Conservation (phyloP, 2,797 vertebrate genomes). For the Rachycentron canadum region DNA sequence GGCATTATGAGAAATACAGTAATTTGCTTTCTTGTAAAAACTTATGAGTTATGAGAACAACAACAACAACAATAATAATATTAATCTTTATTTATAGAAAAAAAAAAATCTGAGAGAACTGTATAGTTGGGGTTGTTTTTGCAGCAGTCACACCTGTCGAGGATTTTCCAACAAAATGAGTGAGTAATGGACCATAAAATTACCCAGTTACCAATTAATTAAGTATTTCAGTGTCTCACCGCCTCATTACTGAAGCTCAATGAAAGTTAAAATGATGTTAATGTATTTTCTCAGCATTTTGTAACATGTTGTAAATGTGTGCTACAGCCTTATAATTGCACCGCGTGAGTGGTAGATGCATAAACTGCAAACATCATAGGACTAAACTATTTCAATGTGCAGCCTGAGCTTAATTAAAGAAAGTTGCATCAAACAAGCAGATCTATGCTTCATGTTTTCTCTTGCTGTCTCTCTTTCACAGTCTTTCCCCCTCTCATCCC, state of each 20-base stretch:
- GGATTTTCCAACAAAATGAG: neutral
- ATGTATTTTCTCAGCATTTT: neutral
- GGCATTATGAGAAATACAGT: too few relatives aligned
- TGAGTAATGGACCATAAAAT: neutral
- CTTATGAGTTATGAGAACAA: too few relatives aligned
- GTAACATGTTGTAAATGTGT: neutral
- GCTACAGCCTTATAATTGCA: neutral
- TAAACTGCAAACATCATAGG: constrained; percentile 14
- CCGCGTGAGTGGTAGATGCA: constrained; percentile 15
- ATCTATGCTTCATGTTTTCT: neutral
- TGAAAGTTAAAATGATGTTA: neutral
- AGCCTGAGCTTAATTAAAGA: constrained; percentile 30
- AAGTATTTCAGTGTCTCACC: neutral
- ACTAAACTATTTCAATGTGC: neutral
- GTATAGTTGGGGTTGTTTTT: too few relatives aligned
- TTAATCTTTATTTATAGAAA: too few relatives aligned
- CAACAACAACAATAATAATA: too few relatives aligned
- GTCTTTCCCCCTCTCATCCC: neutral
- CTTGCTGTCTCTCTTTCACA: neutral
- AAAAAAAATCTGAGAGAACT: too few relatives aligned
- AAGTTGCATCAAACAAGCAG: constrained; percentile 11
- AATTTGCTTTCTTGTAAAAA: too few relatives aligned
- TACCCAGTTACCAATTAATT: neutral
- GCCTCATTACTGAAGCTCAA: neutral
- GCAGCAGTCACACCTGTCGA: too few relatives aligned